phyloP scores from a whole-genome alignment of 1,140 invertebrate genomes.

The Spodoptera litura region DNA sequence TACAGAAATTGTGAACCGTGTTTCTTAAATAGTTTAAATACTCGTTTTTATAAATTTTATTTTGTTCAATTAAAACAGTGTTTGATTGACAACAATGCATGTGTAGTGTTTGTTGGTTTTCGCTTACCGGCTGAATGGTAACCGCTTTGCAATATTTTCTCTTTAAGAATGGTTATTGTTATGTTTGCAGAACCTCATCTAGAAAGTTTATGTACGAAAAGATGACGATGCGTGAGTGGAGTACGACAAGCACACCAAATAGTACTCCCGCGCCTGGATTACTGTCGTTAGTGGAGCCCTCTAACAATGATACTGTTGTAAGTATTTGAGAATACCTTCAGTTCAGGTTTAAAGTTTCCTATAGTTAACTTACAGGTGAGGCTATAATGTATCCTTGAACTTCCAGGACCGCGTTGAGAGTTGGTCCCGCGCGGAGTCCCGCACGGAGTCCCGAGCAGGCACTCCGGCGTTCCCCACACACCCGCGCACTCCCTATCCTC shows the following conservation, averaged over 20 bases:
- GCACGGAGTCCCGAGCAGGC: constrained; percentile 91
- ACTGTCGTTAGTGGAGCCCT: constrained; percentile 77
- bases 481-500: constrained; percentile 94
- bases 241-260: constrained; percentile 76
- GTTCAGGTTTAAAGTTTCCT: neutral
- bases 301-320: constrained; percentile 71
- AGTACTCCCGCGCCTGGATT: constrained; percentile 74
- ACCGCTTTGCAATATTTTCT: constrained; percentile 1
- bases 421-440: constrained; percentile 85
- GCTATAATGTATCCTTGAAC: constrained; percentile 68
- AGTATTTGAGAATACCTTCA: constrained; percentile 37
- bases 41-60: too few species aligned
- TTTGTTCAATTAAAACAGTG: too few species aligned
- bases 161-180: constrained; percentile 37
- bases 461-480: constrained; percentile 96
- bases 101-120: neutral
- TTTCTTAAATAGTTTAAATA: too few species aligned
- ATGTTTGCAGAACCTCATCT: constrained; percentile 87
- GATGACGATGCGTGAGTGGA: constrained; percentile 85
- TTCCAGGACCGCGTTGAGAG: constrained; percentile 86
- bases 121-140: neutral
- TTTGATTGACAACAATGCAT: too few species aligned
- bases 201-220: constrained; percentile 87
- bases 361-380: neutral
- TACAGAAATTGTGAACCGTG: too few species aligned